Conservation (phyloP, 2,113 vertebrate genomes). For the Forbesichthys papilliferus region DNA sequence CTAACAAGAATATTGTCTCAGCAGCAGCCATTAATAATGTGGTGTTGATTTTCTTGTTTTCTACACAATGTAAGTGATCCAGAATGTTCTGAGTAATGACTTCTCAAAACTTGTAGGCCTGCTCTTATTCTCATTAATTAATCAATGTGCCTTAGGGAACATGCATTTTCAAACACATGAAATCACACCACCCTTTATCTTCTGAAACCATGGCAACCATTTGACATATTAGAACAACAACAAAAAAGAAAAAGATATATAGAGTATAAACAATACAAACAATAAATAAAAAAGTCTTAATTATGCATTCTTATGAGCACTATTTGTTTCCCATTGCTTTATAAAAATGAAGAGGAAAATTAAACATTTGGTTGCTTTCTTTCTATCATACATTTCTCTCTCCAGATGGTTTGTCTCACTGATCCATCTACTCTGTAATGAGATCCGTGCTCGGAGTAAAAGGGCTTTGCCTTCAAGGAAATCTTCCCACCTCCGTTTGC, state of each 20-base stretch:
- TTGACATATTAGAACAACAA: neutral
- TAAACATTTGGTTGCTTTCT: neutral
- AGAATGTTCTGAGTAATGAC: too few species aligned
- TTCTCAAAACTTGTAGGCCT: too few species aligned
- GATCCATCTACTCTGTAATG: constrained; percentile 40
- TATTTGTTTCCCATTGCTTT: neutral
- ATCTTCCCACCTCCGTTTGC: constrained; percentile 24
- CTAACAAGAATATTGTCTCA: neutral
- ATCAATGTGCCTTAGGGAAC: neutral
- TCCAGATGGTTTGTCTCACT: constrained; percentile 54
- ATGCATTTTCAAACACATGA: constrained; percentile 30
- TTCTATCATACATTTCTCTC: constrained; percentile 3
- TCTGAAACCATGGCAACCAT: neutral
- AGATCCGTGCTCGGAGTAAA: constrained; percentile 37
- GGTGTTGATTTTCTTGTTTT: neutral
- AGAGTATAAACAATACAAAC: too few species aligned
- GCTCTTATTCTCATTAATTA: constrained; percentile 14
- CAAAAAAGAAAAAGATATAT: too few species aligned
- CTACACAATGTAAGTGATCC: too few species aligned
- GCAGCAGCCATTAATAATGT: too few species aligned
- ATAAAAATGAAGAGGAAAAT: neutral
- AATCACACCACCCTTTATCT: neutral
- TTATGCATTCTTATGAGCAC: neutral
- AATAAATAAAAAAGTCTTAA: neutral
- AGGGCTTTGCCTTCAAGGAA: constrained; percentile 38